phyloP scores from a whole-genome alignment of 2,797 vertebrate genomes.

The Galago senegalensis region DNA sequence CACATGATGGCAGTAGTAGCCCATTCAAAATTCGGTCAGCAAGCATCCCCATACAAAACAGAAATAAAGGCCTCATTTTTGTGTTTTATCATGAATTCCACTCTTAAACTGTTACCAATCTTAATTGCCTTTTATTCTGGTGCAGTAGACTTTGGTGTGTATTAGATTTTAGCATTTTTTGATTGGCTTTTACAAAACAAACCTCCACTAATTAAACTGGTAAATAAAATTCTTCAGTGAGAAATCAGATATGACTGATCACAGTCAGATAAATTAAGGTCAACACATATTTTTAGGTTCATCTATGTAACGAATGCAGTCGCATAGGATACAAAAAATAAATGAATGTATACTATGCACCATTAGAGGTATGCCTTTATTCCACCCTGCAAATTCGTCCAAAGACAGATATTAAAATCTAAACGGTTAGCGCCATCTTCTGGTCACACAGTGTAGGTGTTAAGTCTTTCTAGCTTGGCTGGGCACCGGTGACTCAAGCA shows the following conservation, averaged over 20 bases:
- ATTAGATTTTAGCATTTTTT: slow-evolving; percentile 19
- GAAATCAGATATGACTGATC: not conserved
- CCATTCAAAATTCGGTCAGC: slow-evolving; percentile 38
- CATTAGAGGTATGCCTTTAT: not conserved
- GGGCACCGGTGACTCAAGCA: too few species aligned
- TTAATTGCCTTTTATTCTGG: not conserved
- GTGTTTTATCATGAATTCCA: not conserved
- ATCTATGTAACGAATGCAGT: not conserved
- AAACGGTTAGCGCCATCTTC: not conserved
- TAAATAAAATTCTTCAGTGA: slow-evolving; percentile 32
- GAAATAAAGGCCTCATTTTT: not conserved
- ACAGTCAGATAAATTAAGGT: not conserved
- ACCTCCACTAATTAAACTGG: slow-evolving; percentile 23
- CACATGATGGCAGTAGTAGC: slow-evolving; percentile 82
- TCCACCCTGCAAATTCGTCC: not conserved
- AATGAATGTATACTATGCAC: not conserved
- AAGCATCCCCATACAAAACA: not conserved
- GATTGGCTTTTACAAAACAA: slow-evolving; percentile 9
- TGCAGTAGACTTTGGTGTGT: not conserved
- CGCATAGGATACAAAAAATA: not conserved
- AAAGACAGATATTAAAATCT: not conserved
- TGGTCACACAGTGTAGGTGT: not conserved
- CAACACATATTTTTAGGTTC: not conserved
- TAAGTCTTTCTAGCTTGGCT: not conserved
- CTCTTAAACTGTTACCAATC: not conserved